Evolutionary conservation across 2,797 vertebrate genomes (phyloP).

Genomic region (Galagoides demidoff): DNA sequence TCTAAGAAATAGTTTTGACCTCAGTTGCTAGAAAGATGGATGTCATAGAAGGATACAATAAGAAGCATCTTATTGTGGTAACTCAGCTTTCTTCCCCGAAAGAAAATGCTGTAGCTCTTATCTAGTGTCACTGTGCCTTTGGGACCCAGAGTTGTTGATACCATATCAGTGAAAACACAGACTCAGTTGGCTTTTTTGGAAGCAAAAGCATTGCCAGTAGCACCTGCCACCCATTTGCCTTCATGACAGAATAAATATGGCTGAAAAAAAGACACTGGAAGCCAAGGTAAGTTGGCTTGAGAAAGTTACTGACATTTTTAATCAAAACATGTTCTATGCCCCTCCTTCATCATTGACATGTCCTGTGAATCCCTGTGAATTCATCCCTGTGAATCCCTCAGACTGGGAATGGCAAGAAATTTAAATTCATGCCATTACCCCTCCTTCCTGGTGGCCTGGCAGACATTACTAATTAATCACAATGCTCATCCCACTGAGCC

Average conservation of each 20-base stretch:
- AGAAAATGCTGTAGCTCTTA: slow-evolving; percentile 64
- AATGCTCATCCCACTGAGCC: neutral
- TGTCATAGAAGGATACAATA: slow-evolving; percentile 46
- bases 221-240: neutral
- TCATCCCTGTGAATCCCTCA: neutral
- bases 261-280: neutral
- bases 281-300: neutral
- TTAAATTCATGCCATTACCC: neutral
- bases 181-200: slow-evolving; percentile 39
- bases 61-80: slow-evolving; percentile 68
- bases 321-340: neutral
- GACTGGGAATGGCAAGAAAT: neutral
- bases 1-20: slow-evolving; percentile 79
- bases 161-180: slow-evolving; percentile 10
- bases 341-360: neutral
- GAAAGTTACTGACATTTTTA: slow-evolving; percentile 26
- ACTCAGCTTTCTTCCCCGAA: slow-evolving; percentile 55
- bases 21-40: slow-evolving; percentile 71
- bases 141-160: neutral
- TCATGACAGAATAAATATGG: slow-evolving; percentile 4
- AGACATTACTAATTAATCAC: slow-evolving; percentile 15
- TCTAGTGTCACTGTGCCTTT: slow-evolving; percentile 63
- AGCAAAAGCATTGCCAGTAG: neutral
- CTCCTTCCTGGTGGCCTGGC: neutral
- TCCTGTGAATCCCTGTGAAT: neutral